These are phyloP conservation scores for Scrobipalpa atriplicella DNA, from an alignment of 2,888 invertebrate genomes.

Conservation along the genomic window DNA sequence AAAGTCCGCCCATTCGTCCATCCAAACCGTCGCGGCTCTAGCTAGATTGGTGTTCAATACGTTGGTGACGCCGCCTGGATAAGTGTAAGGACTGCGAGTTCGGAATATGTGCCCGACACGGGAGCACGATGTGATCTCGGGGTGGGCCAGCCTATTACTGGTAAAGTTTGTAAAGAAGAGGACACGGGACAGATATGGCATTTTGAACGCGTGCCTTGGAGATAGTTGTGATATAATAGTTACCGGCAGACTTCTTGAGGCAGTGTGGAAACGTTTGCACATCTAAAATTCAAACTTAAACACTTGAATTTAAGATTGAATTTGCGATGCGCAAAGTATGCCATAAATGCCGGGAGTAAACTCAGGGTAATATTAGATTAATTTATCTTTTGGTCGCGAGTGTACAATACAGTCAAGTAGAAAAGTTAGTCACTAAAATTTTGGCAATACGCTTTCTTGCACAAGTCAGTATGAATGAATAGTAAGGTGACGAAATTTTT, in stretches of 20 bases:
- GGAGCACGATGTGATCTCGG: slow-evolving; percentile 95
- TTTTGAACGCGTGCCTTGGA: slow-evolving; percentile 87
- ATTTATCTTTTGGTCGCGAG: slow-evolving; percentile 7
- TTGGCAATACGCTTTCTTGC: slow-evolving; percentile 1
- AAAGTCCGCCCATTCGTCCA: slow-evolving; percentile 98
- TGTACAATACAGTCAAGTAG: neutral
- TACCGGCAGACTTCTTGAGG: too few relatives aligned
- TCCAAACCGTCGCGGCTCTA: slow-evolving; percentile 97
- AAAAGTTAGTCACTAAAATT: neutral
- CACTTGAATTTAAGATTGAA: too few relatives aligned
- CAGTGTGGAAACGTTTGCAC: too few relatives aligned
- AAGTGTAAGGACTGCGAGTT: slow-evolving; percentile 96
- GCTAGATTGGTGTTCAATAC: slow-evolving; percentile 96
- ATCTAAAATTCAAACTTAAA: too few relatives aligned
- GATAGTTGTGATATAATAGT: slow-evolving; percentile 65
- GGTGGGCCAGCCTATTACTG: slow-evolving; percentile 74
- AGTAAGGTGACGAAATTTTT: neutral
- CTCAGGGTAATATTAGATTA: neutral
- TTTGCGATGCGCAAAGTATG: too few relatives aligned
- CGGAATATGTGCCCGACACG: slow-evolving; percentile 97
- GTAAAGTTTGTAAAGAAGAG: slow-evolving; percentile 80
- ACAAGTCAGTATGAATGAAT: neutral
- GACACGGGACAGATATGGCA: slow-evolving; percentile 86
- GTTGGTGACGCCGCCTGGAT: slow-evolving; percentile 94
- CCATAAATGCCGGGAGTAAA: too few relatives aligned